Conservation (phyloP, 2,113 vertebrate species). For the Mirza zaza region DNA sequence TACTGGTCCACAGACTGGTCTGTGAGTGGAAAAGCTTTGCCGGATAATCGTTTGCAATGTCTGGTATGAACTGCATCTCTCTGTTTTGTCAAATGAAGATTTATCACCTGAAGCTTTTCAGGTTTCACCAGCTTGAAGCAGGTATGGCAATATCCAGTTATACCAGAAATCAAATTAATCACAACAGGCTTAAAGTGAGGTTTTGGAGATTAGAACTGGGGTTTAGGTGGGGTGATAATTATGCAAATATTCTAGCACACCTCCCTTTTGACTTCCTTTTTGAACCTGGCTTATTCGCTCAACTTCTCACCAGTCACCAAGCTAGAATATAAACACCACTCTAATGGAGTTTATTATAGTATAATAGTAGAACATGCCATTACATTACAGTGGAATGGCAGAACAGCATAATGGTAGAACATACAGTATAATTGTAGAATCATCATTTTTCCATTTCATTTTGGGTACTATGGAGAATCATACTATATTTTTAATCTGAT, state of each 20-base stretch:
- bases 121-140: conserved; percentile 47
- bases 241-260: conserved; percentile 6
- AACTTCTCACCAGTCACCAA: conserved; percentile 12
- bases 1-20: not conserved
- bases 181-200: conserved; percentile 26
- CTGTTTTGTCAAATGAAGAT: conserved; percentile 12
- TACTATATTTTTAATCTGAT: not conserved
- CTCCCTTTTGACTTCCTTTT: not conserved
- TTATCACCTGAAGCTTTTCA: conserved; percentile 11
- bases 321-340: not conserved
- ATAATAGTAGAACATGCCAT: not conserved
- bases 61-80: not conserved
- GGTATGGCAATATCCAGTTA: not conserved
- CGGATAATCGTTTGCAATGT: not conserved
- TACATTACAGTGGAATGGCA: too few relatives aligned
- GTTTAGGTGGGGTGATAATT: conserved; percentile 45
- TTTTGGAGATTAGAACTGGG: conserved; percentile 41
- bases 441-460: not conserved
- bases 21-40: not conserved
- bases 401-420: too few relatives aligned
- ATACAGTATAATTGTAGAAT: not conserved
- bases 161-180: conserved; percentile 42
- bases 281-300: not conserved
- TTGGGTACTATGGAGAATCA: not conserved
- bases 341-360: not conserved